Conservation (phyloP, 2,113 vertebrate species). For the Mus musculus region GRCm39 chr7:16116001-16116500, state of each 20-base stretch:
- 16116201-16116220: background rate
- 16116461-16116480: background rate
- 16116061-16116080: background rate
- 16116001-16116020: background rate
- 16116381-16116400: too few species aligned
- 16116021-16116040: background rate
- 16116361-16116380: too few species aligned
- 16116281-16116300: background rate
- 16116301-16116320: background rate
- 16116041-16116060: background rate
- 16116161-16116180: background rate
- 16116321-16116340: background rate
- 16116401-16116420: too few species aligned
- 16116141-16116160: background rate
- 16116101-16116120: background rate
- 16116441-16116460: background rate
- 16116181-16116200: too few species aligned
- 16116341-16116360: background rate
- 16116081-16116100: background rate
- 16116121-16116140: background rate
- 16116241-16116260: background rate
- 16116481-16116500: background rate
- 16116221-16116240: background rate
- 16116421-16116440: too few species aligned
- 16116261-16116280: background rate